These are phyloP conservation scores for Gymnocypris eckloni DNA, from an alignment of 2,797 vertebrate species.

Conservation along the genomic window DNA sequence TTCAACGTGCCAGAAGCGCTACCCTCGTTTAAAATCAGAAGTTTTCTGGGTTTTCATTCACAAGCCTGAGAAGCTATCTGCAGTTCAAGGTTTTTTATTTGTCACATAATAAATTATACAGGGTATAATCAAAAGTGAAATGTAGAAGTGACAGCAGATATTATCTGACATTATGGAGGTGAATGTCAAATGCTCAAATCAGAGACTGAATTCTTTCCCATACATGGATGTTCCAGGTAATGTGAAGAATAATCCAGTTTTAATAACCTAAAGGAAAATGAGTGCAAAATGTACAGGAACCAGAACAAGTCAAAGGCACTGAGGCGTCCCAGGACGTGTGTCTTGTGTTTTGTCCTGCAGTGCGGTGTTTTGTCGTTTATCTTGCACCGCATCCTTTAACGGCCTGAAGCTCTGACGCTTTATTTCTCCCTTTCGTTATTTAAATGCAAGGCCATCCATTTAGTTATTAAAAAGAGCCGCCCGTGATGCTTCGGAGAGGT, in stretches of 20 bases:
- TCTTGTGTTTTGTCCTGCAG: constrained; percentile 28
- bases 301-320: background rate
- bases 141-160: background rate
- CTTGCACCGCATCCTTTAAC: constrained; percentile 18
- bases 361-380: constrained; percentile 30
- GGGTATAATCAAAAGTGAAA: too few species aligned
- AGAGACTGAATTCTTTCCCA: background rate
- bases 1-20: background rate
- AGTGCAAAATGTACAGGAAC: background rate
- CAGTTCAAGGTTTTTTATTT: too few species aligned
- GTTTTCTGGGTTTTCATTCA: background rate
- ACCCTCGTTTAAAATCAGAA: background rate
- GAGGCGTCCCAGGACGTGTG: constrained; percentile 1
- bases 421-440: constrained; percentile 39
- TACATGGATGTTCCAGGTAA: background rate
- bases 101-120: too few species aligned
- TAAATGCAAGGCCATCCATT: constrained; percentile 42
- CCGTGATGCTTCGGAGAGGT: background rate
- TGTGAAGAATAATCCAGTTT: background rate
- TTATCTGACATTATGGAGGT: constrained; percentile 9
- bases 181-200: background rate
- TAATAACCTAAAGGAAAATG: background rate
- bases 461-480: constrained; percentile 31
- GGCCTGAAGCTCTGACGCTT: constrained; percentile 32
- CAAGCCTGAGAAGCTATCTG: background rate